Evolutionary conservation across 2,113 vertebrate genomes (phyloP), one percentile per base, ranked within the genome.

Genomic region (Caranx melampygus): DNA sequence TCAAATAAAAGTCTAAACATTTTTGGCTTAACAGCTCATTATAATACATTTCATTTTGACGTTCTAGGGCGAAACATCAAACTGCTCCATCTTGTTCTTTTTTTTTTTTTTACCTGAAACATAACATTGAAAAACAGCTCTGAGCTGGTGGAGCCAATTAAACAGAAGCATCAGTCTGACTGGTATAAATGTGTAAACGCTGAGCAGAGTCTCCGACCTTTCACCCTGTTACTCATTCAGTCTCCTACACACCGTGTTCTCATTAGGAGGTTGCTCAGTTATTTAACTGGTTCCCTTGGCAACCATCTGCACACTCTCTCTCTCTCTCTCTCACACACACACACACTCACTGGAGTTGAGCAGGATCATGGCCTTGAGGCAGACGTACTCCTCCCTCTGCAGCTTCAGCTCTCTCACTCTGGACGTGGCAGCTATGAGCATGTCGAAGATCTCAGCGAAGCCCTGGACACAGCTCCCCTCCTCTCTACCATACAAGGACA

Each of bases 311-410:
- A 37, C 21, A 61, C 40, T 40, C 64, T 37, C 26, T 26, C 3
- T 37, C 37, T 37, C 37, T 37, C 37, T 10, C 40, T n/a, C 70
- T 54, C 45, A 40, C 51, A 40, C 47, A 70, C n/a, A n/a, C 47
- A 34, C 58, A 62, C 34, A 97, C 98, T 97, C 93, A 99, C 98
- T 99, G 91, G 98, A 97, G 94, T 99, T 99, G 68, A 99, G 97
- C 71, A 99, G 97, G 87, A 99, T 96, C 97, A 99, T 97, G 92
- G 97, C 96, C 95, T 99, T 99, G 92, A 99, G 97, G 91, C 98
- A 99, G 75, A 99, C 92, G 55, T 97, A 99, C 87, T 99, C 98
- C 87, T 98, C 97, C 88, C 96, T 96, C 93, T 98, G 97, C 76
- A 99, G 95, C 66, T 97, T 97, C 85, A 99, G 95, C 90, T 99